phyloP scores from a whole-genome alignment of 1,140 invertebrate genomes.

The Eriocheir sinensis region DNA sequence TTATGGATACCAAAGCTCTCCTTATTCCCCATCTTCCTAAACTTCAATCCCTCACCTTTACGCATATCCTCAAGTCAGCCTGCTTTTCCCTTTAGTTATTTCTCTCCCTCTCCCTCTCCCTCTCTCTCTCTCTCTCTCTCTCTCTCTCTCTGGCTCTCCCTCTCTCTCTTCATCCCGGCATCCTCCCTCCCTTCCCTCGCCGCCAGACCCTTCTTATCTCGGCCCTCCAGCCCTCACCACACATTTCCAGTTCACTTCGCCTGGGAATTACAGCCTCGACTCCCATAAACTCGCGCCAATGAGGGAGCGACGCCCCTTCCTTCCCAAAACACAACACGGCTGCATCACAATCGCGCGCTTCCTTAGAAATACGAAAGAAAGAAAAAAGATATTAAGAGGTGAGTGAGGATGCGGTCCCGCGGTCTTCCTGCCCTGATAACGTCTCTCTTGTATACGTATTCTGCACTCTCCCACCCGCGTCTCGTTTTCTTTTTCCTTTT shows the following conservation, averaged over 20 bases:
- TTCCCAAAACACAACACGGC: neutral
- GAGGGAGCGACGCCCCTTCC: neutral
- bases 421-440: too few relatives aligned
- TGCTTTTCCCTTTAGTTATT: too few relatives aligned
- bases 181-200: neutral
- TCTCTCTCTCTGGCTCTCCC: neutral
- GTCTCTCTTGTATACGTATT: too few relatives aligned
- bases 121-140: neutral
- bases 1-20: neutral
- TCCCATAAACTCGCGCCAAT: neutral
- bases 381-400: too few relatives aligned
- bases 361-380: neutral
- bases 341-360: neutral
- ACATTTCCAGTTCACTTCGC: constrained; percentile 5
- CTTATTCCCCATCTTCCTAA: neutral
- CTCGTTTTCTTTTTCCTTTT: too few relatives aligned
- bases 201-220: constrained; percentile 3
- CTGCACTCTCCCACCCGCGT: neutral
- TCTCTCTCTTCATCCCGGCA: neutral
- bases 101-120: too few relatives aligned
- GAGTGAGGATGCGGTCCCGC: too few relatives aligned
- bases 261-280: neutral
- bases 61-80: too few relatives aligned
- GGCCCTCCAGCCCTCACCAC: constrained; percentile 9
- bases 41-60: neutral